Conservation (phyloP, 2,888 invertebrate species). For the Drosophila nr. perissopoda region DNA sequence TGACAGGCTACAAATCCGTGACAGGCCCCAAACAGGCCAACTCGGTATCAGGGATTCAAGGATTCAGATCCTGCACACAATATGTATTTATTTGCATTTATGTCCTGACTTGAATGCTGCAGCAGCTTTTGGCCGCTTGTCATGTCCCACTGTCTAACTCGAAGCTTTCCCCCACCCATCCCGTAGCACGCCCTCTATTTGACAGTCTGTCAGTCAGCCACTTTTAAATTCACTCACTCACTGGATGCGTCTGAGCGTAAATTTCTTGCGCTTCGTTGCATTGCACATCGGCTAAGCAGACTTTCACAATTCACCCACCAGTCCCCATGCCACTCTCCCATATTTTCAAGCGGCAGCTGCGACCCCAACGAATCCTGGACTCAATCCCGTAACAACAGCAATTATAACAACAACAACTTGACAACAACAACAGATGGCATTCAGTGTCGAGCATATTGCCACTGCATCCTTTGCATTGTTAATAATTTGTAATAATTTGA, state of each 20-base stretch:
- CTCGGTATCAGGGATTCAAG: slow-evolving; percentile 4
- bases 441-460: slow-evolving; percentile 46
- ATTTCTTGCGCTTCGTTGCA: slow-evolving; percentile 67
- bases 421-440: slow-evolving; percentile 33
- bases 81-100: slow-evolving; percentile 73
- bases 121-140: slow-evolving; percentile 39
- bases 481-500: slow-evolving; percentile 69
- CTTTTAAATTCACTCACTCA: slow-evolving; percentile 66
- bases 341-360: slow-evolving; percentile 2
- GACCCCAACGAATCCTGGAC: slow-evolving; percentile 6
- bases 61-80: slow-evolving; percentile 31
- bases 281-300: slow-evolving; percentile 60
- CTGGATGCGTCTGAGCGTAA: slow-evolving; percentile 72
- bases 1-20: slow-evolving; percentile 49
- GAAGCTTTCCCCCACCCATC: slow-evolving; percentile 14
- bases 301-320: slow-evolving; percentile 46
- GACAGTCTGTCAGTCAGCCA: slow-evolving; percentile 45
- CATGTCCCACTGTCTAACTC: slow-evolving; percentile 60
- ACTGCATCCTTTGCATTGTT: slow-evolving; percentile 50
- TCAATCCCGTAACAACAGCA: slow-evolving; percentile 18
- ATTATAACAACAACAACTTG: not conserved
- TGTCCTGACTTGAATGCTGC: slow-evolving; percentile 48
- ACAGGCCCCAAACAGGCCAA: slow-evolving; percentile 4
- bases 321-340: not conserved
- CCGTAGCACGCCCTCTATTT: not conserved